Base-by-base conservation (phyloP, 2,113 vertebrate species). In the Aviceda subcristata region DNA sequence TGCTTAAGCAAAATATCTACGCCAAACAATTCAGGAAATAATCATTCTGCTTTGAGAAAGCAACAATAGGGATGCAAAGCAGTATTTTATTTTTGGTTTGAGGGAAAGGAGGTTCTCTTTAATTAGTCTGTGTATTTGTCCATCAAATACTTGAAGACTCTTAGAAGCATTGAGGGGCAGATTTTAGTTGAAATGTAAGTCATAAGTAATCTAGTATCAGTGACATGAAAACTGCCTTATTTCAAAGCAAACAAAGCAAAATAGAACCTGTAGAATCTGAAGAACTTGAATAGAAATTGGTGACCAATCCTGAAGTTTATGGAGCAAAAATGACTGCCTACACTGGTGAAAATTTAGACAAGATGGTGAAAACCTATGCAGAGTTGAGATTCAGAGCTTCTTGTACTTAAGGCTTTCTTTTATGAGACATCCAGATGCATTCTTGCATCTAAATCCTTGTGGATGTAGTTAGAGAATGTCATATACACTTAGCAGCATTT, bases 1-100 rank as follows among this genome's bases (percentile, higher is more conserved):
- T 97, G 98, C 92, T 97, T 98, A 97, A 98, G 96, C 93, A 97
- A 97, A 97, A 97, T 93, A 96, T 91, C 95, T 96, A 82, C 67
- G 53, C 94, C 85, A 53, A 88, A 87, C 79, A 93, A 87, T 83
- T 73, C 92, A 64, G 39, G 94, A 96, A 94, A 94, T 88, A 43
- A 91, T 94, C 55, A 71, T 39, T 82, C 86, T 71, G 74, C 86
- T 85, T 86, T 66, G 56, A 60, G 39, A 95, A 75, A 91, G 62
- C 78, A 95, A 53, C 82, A 93, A 22, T 56, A 85, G 39, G 22
- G 64, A 85, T 88, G 66, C 83, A 89, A 79, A 43, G 21, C 48
- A 57, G 73, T 36, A 29, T 53, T 92, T 87, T 80, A 60, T 80
- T 92, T 96, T 67, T 19, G 36, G 32, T 9, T 62, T 63, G 48